A percentile compares a stretch with the other conserved stretches of the same genome.
These are phyloP conservation scores for Sprattus sprattus DNA, from an alignment of 2,113 vertebrate genomes.

Conservation along the genomic window DNA sequence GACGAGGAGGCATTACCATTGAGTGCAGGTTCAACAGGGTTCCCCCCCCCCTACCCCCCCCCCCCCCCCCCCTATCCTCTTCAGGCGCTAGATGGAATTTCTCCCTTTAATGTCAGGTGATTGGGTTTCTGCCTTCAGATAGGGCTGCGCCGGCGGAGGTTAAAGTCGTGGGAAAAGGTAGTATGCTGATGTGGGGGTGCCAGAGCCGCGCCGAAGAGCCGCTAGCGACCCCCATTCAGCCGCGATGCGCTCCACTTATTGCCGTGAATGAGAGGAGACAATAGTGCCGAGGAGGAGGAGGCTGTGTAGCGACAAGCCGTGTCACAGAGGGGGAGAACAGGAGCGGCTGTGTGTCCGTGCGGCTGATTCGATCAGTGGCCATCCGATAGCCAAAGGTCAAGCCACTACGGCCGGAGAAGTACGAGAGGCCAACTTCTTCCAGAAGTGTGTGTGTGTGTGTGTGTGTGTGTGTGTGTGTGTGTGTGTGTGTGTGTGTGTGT, in stretches of 20 bases:
- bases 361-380: not conserved
- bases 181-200: not conserved
- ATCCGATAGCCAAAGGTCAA: not conserved
- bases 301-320: not conserved
- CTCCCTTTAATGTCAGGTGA: conserved; percentile 45
- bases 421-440: not conserved
- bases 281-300: not conserved
- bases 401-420: not conserved
- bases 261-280: not conserved
- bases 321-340: not conserved
- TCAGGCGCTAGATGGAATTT: conserved; percentile 38
- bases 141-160: conserved; percentile 11
- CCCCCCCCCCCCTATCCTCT: not conserved
- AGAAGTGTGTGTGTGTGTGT: too few species aligned
- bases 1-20: not conserved
- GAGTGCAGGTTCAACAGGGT: not conserved
- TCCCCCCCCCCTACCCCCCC: too few species aligned
- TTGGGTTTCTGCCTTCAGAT: conserved; percentile 28
- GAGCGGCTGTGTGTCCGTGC: not conserved
- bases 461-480: too few species aligned
- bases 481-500: too few species aligned
- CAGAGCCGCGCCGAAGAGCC: not conserved
- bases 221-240: not conserved
- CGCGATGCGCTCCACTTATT: not conserved
- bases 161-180: conserved; percentile 33